phyloP scores from a whole-genome alignment of 2,113 vertebrate genomes.

The Macrotus californicus region DNA sequence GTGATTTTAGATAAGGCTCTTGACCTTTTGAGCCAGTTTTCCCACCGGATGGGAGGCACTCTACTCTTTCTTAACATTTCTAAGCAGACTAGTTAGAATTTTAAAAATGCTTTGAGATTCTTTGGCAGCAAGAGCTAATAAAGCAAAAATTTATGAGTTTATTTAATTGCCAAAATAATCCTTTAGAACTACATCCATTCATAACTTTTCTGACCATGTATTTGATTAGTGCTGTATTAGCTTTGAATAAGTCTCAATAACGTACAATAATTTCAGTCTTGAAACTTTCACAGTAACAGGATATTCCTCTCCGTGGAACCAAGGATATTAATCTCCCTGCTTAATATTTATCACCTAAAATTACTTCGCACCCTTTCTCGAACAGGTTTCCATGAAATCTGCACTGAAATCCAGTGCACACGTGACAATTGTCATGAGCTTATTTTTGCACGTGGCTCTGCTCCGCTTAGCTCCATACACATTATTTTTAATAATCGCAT shows the following conservation, averaged over 20 bases:
- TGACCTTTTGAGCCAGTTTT: neutral
- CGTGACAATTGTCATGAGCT: neutral
- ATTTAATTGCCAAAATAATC: neutral
- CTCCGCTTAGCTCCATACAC: neutral
- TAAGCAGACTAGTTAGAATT: neutral
- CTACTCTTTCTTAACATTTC: neutral
- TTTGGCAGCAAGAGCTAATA: neutral
- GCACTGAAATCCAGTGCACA: neutral
- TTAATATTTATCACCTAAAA: neutral
- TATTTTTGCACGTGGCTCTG: neutral
- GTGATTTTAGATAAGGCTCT: neutral
- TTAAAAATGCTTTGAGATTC: neutral
- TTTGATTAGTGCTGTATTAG: neutral
- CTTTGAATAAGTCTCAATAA: neutral
- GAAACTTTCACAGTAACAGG: neutral
- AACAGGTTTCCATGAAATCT: neutral
- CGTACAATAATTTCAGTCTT: neutral
- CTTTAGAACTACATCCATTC: neutral
- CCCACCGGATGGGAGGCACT: neutral
- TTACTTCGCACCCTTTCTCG: neutral
- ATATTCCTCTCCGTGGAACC: neutral
- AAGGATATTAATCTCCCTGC: neutral
- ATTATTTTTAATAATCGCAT: neutral
- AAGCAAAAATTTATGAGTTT: neutral
- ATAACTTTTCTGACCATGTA: neutral